A percentile compares a stretch with the other conserved stretches of the same genome.
Evolutionary conservation across 2,888 invertebrate species (phyloP).

Genomic region (Stegana nigrithorax): DNA sequence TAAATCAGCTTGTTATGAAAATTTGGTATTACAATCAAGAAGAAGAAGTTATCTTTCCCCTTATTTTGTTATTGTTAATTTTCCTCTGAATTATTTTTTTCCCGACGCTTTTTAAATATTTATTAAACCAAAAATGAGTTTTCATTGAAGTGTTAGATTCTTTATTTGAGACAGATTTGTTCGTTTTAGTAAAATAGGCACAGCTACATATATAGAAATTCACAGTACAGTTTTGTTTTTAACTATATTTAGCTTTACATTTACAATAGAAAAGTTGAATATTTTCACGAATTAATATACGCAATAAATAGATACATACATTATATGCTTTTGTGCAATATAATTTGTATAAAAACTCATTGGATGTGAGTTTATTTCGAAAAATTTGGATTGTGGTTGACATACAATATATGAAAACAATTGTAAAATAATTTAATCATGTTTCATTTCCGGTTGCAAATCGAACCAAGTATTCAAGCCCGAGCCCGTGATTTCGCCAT

Average conservation of each 20-base stretch:
- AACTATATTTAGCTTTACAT: conserved; percentile 1
- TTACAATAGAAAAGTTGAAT: not conserved
- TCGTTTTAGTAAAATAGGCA: conserved; percentile 48
- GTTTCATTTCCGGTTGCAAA: conserved; percentile 69
- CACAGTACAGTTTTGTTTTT: conserved; percentile 24
- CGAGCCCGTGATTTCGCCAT: conserved; percentile 61
- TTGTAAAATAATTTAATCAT: conserved; percentile 80
- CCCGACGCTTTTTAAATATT: too few species aligned
- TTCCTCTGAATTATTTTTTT: too few species aligned
- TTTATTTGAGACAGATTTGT: conserved; percentile 43
- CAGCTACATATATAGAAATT: conserved; percentile 49
- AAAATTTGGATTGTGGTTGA: conserved; percentile 38
- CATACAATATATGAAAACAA: conserved; percentile 22
- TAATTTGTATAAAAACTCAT: conserved; percentile 18
- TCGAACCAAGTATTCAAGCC: conserved; percentile 67
- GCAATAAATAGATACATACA: conserved; percentile 8
- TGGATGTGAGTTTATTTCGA: not conserved
- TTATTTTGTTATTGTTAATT: too few species aligned
- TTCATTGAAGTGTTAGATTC: conserved; percentile 7
- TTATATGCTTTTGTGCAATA: conserved; percentile 24
- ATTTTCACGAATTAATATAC: not conserved
- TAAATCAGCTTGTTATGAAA: too few species aligned
- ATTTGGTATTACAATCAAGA: too few species aligned
- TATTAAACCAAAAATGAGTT: not conserved
- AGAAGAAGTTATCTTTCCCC: too few species aligned